These are phyloP conservation scores for Chouioia cunea DNA, from an alignment of 2,888 invertebrate genomes.

Conservation along the genomic window DNA sequence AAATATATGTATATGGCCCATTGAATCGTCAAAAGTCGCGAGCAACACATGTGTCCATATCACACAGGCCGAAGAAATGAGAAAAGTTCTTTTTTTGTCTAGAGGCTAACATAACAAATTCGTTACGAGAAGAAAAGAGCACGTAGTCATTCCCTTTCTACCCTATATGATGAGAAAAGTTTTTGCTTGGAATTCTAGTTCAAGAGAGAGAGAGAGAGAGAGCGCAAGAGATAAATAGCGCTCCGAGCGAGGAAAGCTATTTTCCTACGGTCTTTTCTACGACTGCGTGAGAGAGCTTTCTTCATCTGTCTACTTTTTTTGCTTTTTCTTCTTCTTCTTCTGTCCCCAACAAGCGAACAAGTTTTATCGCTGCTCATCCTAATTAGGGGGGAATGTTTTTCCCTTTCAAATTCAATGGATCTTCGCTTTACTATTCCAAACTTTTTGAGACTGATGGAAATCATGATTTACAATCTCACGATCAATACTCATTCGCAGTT, in stretches of 20 bases:
- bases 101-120: constrained; percentile 31
- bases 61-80: constrained; percentile 22
- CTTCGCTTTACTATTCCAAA: too few relatives aligned
- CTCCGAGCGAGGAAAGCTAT: constrained; percentile 5
- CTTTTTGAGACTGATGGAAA: too few relatives aligned
- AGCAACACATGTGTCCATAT: neutral
- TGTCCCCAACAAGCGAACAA: neutral
- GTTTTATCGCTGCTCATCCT: constrained; percentile 21
- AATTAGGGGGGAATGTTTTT: constrained; percentile 13
- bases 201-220: too few relatives aligned
- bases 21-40: constrained; percentile 19
- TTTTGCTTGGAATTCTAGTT: constrained; percentile 1
- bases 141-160: constrained; percentile 1
- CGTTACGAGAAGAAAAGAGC: constrained; percentile 23
- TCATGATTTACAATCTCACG: too few relatives aligned
- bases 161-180: constrained; percentile 37
- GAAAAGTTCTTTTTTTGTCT: constrained; percentile 29
- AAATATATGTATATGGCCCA: too few relatives aligned
- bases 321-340: neutral
- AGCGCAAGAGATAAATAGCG: constrained; percentile 28
- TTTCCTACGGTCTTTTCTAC: neutral
- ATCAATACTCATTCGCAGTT: too few relatives aligned
- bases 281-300: neutral
- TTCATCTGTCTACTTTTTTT: constrained; percentile 3
- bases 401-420: too few relatives aligned